Percentiles rank a stretch among this genome's conserved stretches.
Evolutionary conservation across 2,888 invertebrate species (phyloP).

Genomic region (Melieria crassipennis): DNA sequence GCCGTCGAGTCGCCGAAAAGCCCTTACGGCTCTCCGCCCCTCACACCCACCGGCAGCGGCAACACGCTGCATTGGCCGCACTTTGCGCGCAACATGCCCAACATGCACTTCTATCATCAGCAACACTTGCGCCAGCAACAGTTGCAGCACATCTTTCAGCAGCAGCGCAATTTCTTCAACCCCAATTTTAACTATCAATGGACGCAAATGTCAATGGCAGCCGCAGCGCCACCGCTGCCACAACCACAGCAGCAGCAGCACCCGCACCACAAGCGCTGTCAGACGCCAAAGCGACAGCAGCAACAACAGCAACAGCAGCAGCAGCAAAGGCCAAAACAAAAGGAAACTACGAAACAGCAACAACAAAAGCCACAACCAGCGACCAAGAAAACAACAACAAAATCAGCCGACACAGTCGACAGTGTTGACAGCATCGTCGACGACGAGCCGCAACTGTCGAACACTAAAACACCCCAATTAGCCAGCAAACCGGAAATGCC

Average conservation of each 20-base stretch:
- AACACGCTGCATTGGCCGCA: conserved; percentile 13
- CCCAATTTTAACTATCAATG: conserved; percentile 24
- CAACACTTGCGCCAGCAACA: conserved; percentile 13
- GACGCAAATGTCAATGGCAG: neutral
- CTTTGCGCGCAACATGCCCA: conserved; percentile 2
- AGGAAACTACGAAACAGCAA: neutral
- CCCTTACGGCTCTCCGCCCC: neutral
- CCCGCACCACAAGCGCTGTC: conserved; percentile 4
- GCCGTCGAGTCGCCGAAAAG: neutral
- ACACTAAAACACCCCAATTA: conserved; percentile 9
- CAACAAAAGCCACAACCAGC: neutral
- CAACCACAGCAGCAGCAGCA: conserved; percentile 5
- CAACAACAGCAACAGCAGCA: neutral
- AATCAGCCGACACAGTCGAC: neutral
- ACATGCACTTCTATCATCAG: conserved; percentile 14
- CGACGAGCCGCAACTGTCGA: neutral
- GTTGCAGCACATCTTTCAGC: conserved; percentile 18
- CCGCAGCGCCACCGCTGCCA: neutral
- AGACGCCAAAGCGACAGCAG: neutral
- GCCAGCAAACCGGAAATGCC: conserved; percentile 21
- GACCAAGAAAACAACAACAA: conserved; percentile 2
- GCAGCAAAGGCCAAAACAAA: neutral
- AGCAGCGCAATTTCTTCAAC: conserved; percentile 21
- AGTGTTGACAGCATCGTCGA: conserved; percentile 2
- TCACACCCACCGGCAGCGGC: neutral